A percentile compares a stretch with the other conserved stretches of the same genome.
phyloP scores from a whole-genome alignment of 30 jellyfish, hydroid and myxozoan genomes.

The Aurelia coerulea region DNA sequence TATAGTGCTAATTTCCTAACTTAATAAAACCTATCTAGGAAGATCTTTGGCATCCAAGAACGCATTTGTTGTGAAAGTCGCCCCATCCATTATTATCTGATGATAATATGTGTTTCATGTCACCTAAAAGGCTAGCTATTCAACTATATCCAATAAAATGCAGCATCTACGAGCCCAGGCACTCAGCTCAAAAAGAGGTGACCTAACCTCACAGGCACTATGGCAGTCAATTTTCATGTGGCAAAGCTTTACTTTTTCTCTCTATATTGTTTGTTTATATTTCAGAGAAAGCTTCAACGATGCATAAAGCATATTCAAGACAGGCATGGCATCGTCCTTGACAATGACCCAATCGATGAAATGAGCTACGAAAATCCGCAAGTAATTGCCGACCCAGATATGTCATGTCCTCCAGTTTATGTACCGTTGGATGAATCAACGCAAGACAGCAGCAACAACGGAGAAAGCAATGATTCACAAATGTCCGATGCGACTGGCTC shows the following conservation, averaged over 20 bases:
- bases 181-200: too few relatives aligned
- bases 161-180: too few relatives aligned
- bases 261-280: not conserved
- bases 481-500: not conserved
- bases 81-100: too few relatives aligned
- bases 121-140: too few relatives aligned
- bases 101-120: too few relatives aligned
- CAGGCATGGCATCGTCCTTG: constrained; percentile 56
- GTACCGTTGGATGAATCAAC: constrained; percentile 13
- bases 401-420: constrained; percentile 11
- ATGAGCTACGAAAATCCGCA: constrained; percentile 20
- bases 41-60: too few relatives aligned
- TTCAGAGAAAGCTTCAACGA: constrained; percentile 68
- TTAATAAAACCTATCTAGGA: too few relatives aligned
- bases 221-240: not conserved
- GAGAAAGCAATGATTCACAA: constrained; percentile 34
- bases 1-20: too few relatives aligned
- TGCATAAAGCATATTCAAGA: constrained; percentile 63
- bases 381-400: constrained; percentile 33
- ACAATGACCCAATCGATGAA: constrained; percentile 17
- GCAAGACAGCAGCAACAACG: constrained; percentile 28
- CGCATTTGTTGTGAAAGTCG: too few relatives aligned
- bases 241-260: not conserved
- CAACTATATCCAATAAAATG: too few relatives aligned
- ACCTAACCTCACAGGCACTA: too few relatives aligned